Evolutionary conservation across 2,113 vertebrate genomes (phyloP).

Genomic region (Cryptomyrus ogoouensis): DNA sequence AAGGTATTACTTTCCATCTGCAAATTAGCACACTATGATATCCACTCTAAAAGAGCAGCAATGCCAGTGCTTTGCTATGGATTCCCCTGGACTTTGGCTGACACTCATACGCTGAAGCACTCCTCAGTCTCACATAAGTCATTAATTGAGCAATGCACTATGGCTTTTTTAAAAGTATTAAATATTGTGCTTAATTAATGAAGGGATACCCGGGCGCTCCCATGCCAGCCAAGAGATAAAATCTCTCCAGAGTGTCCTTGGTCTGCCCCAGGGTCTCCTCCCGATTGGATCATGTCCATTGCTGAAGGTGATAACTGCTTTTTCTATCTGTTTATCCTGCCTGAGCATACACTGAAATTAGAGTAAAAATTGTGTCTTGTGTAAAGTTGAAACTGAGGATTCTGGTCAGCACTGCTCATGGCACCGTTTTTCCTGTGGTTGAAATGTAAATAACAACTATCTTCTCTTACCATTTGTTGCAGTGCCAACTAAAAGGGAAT

Average conservation of each 20-base stretch:
- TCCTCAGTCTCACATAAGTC: neutral
- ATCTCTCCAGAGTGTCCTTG: neutral
- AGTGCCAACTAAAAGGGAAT: neutral
- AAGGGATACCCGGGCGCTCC: neutral
- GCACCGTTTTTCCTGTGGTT: neutral
- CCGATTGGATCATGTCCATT: neutral
- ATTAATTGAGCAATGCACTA: neutral
- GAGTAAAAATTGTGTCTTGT: neutral
- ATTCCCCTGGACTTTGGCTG: neutral
- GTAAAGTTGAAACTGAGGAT: neutral
- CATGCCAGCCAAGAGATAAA: neutral
- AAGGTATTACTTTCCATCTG: neutral
- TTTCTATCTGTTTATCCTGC: neutral
- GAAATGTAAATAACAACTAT: neutral
- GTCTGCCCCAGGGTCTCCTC: neutral
- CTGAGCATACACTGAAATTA: neutral
- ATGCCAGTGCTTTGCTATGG: neutral
- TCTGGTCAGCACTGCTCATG: neutral
- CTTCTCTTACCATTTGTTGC: neutral
- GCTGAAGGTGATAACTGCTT: neutral
- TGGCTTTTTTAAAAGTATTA: neutral
- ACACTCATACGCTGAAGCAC: neutral
- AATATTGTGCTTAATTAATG: neutral
- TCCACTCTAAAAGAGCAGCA: neutral
- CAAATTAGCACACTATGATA: neutral